A percentile compares a stretch with the other conserved stretches of the same genome.
Evolutionary conservation across 1,140 invertebrate species (phyloP).

Genomic region (Zelostemma sp.): DNA sequence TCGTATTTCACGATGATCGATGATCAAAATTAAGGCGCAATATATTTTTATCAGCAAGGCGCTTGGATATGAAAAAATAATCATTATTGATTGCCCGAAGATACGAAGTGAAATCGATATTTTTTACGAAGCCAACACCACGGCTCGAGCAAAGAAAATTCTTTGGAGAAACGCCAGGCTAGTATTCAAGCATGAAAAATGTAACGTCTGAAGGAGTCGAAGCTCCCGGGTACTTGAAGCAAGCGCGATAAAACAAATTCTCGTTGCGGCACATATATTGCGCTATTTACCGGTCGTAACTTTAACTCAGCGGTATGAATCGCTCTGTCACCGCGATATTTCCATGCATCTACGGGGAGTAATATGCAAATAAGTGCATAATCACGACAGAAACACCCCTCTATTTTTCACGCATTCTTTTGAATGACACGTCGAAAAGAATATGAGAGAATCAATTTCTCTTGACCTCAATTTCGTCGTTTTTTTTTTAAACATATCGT

Average conservation of each 20-base stretch:
- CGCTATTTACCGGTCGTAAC: slow-evolving; percentile 40
- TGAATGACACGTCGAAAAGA: too few relatives aligned
- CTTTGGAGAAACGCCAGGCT: slow-evolving; percentile 16
- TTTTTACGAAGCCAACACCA: slow-evolving; percentile 9
- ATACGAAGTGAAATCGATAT: slow-evolving; percentile 13
- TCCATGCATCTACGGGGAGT: not conserved
- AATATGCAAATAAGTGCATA: slow-evolving; percentile 1
- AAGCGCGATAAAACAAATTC: slow-evolving; percentile 43
- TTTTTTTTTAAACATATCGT: too few relatives aligned
- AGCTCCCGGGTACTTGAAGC: slow-evolving; percentile 20
- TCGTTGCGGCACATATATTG: slow-evolving; percentile 29
- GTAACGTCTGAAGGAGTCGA: slow-evolving; percentile 31
- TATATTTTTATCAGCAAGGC: too few relatives aligned
- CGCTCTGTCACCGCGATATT: slow-evolving; percentile 1
- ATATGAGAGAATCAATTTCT: too few relatives aligned
- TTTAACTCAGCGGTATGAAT: slow-evolving; percentile 22
- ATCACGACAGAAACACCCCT: not conserved
- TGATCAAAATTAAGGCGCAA: too few relatives aligned
- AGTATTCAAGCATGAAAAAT: slow-evolving; percentile 35
- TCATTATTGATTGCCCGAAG: slow-evolving; percentile 13
- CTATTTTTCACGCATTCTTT: not conserved
- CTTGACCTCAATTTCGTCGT: too few relatives aligned
- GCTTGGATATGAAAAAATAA: slow-evolving; percentile 12
- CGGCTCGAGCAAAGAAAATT: slow-evolving; percentile 22
- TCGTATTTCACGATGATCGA: too few relatives aligned